Conservation (phyloP, 30 jellyfish, hydroid and myxozoan species). For the Cassiopea andromeda region DNA sequence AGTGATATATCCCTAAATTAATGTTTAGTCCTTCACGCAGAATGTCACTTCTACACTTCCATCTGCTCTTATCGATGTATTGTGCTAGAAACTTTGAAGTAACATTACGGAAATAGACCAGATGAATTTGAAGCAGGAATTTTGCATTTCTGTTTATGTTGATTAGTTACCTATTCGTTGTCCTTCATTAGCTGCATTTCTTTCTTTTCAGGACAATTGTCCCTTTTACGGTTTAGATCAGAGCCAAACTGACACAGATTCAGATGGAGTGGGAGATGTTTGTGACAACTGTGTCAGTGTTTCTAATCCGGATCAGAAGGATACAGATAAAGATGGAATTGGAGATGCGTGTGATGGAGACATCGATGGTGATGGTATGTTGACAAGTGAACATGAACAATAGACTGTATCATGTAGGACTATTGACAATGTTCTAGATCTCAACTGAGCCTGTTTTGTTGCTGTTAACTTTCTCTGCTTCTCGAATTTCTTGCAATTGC, state of each 20-base stretch:
- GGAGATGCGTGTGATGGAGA: conserved; percentile 95
- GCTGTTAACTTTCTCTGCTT: no score
- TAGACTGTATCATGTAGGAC: no score
- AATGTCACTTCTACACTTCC: background rate
- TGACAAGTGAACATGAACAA: background rate
- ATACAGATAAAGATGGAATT: conserved; percentile 78
- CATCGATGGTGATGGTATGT: conserved; percentile 93
- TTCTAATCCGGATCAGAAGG: conserved; percentile 81
- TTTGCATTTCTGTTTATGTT: no score
- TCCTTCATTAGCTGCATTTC: background rate
- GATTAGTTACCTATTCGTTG: no score
- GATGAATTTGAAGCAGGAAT: no score
- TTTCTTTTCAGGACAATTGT: conserved; percentile 77
- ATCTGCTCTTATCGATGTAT: no score
- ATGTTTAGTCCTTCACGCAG: background rate
- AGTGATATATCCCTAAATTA: background rate
- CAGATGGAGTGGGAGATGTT: conserved; percentile 67
- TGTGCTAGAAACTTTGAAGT: no score
- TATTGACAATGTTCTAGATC: no score
- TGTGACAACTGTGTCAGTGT: conserved; percentile 76
- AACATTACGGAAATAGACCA: no score
- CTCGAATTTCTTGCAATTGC: no score
- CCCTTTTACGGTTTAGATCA: conserved; percentile 54
- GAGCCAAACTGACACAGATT: conserved; percentile 77
- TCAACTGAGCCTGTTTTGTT: no score